Percentiles rank a stretch among this genome's conserved stretches.
phyloP scores from a whole-genome alignment of 1,140 invertebrate species.

The Anagrus nilaparvatae region DNA sequence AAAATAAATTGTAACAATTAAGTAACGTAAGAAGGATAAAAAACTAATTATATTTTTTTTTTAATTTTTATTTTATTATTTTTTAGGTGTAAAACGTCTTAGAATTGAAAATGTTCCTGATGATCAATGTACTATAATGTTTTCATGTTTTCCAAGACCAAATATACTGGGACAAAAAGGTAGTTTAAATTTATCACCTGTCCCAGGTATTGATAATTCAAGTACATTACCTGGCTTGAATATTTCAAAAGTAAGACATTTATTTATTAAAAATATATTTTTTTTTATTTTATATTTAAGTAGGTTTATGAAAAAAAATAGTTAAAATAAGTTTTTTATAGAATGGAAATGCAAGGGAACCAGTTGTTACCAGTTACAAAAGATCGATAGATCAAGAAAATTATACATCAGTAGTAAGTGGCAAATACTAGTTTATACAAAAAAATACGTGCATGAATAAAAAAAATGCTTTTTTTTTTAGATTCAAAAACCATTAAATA shows the following conservation, averaged over 20 bases:
- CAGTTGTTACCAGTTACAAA: conserved; percentile 27
- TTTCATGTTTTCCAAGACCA: too few relatives aligned
- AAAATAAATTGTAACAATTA: too few relatives aligned
- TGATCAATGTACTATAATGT: too few relatives aligned
- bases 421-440: background rate
- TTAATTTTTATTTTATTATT: too few relatives aligned
- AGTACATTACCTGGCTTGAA: conserved; percentile 13
- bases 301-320: background rate
- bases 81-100: too few relatives aligned
- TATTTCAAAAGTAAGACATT: background rate
- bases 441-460: background rate
- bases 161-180: conserved; percentile 30
- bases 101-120: too few relatives aligned
- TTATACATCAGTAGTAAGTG: conserved; percentile 24
- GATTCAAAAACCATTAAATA: too few relatives aligned
- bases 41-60: too few relatives aligned
- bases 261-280: background rate
- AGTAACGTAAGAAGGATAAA: too few relatives aligned
- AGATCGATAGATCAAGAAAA: conserved; percentile 22
- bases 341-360: conserved; percentile 23
- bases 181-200: conserved; percentile 29
- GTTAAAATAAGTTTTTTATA: conserved; percentile 11
- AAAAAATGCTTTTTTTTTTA: too few relatives aligned
- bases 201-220: conserved; percentile 23
- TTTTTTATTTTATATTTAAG: background rate